Evolutionary conservation across 2,888 invertebrate species (phyloP).

Genomic region (Callyntrura guangdongensis): DNA sequence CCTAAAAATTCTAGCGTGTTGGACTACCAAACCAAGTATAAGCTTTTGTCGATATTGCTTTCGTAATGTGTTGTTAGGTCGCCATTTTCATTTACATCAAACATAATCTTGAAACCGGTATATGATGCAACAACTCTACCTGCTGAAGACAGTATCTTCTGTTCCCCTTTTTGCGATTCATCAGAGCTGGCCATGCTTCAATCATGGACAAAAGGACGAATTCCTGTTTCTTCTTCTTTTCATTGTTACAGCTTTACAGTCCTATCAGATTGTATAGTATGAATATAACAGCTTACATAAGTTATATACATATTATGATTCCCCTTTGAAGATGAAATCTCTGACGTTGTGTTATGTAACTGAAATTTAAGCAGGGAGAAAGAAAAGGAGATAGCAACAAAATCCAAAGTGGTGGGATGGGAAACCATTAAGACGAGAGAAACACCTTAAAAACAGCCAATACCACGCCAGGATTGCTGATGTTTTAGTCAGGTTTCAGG

Average conservation of each 20-base stretch:
- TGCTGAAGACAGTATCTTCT: constrained; percentile 2
- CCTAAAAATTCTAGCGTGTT: too few species aligned
- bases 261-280: not conserved
- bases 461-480: not conserved
- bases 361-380: not conserved
- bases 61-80: not conserved
- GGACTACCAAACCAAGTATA: too few species aligned
- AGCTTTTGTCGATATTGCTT: too few species aligned
- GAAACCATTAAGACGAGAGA: constrained; percentile 11
- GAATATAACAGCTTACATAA: not conserved
- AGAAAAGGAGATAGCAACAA: not conserved
- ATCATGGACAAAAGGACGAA: not conserved
- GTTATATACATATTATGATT: too few species aligned
- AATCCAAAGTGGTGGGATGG: constrained; percentile 37
- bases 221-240: constrained; percentile 18
- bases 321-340: not conserved
- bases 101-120: constrained; percentile 42
- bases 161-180: constrained; percentile 20
- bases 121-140: constrained; percentile 13
- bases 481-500: not conserved
- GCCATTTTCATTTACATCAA: not conserved
- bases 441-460: constrained; percentile 57
- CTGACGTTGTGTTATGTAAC: not conserved
- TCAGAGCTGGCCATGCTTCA: not conserved
- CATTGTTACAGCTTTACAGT: not conserved